These are phyloP conservation scores for Trichoplax adhaerens DNA, from an alignment of 37 sponge, comb jelly and placozoan genomes.

Conservation along the genomic window DNA sequence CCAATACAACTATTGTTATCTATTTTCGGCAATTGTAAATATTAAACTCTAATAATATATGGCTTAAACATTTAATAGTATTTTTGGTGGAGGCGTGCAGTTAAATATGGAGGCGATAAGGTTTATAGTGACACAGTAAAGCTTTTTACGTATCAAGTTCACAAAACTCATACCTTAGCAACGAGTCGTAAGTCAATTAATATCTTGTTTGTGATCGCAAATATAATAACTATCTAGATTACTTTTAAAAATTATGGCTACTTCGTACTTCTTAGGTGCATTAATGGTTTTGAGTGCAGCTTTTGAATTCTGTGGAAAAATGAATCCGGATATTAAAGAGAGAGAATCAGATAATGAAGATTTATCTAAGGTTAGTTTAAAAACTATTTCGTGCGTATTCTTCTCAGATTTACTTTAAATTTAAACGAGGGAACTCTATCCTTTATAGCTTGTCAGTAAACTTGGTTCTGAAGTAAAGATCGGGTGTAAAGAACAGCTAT, in stretches of 20 bases:
- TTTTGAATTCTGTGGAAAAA: constrained; percentile 15
- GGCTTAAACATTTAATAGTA: no score
- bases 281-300: constrained; percentile 23
- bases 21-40: no score
- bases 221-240: constrained; percentile 14
- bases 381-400: constrained; percentile 4
- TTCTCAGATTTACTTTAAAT: not conserved
- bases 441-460: no score
- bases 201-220: no score
- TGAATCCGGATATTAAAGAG: constrained; percentile 22
- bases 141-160: no score
- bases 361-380: constrained; percentile 8
- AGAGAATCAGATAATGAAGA: constrained; percentile 14
- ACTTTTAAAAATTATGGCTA: constrained; percentile 17
- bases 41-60: no score
- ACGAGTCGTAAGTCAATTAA: no score
- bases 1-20: no score
- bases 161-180: no score
- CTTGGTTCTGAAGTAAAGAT: not conserved
- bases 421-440: no score
- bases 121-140: constrained; percentile 46
- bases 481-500: constrained; percentile 10
- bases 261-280: constrained; percentile 4
- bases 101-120: constrained; percentile 64
- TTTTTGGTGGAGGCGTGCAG: constrained; percentile 82